phyloP scores from a whole-genome alignment of 2,797 vertebrate genomes.

The Aplochiton taeniatus region DNA sequence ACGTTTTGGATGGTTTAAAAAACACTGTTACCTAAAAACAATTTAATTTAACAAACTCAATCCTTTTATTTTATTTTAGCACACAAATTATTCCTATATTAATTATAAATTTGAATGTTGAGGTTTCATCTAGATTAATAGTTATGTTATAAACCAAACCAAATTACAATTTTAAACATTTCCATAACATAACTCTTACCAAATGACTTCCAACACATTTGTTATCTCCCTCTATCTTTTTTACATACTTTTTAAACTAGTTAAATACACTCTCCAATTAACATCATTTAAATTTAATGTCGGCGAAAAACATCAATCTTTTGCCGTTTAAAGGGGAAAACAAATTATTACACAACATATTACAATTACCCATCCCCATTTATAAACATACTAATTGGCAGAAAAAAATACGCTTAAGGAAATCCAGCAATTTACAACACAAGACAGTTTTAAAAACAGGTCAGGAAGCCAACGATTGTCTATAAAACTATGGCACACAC shows the following conservation, averaged over 20 bases:
- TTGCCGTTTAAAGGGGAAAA: slow-evolving; percentile 86
- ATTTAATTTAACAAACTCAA: slow-evolving; percentile 89
- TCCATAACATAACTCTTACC: slow-evolving; percentile 87
- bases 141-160: slow-evolving; percentile 93
- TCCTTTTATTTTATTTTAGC: slow-evolving; percentile 93
- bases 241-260: slow-evolving; percentile 87
- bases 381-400: slow-evolving; percentile 75
- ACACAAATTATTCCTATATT: slow-evolving; percentile 98
- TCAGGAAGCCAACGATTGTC: slow-evolving; percentile 53
- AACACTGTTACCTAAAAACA: slow-evolving; percentile 84
- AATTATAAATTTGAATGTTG: slow-evolving; percentile 92
- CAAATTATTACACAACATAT: slow-evolving; percentile 78
- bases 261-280: slow-evolving; percentile 91
- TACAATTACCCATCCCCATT: slow-evolving; percentile 79
- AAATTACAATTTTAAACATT: slow-evolving; percentile 90
- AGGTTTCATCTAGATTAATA: slow-evolving; percentile 93
- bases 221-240: slow-evolving; percentile 76
- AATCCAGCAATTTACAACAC: slow-evolving; percentile 62
- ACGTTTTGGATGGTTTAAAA: slow-evolving; percentile 91
- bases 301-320: slow-evolving; percentile 86
- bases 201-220: slow-evolving; percentile 83
- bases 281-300: slow-evolving; percentile 84
- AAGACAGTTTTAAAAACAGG: slow-evolving; percentile 54
- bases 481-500: slow-evolving; percentile 42
- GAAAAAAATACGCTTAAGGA: slow-evolving; percentile 70